Conservation (phyloP, 2,888 invertebrate species). For the Orthosia gothica region DNA sequence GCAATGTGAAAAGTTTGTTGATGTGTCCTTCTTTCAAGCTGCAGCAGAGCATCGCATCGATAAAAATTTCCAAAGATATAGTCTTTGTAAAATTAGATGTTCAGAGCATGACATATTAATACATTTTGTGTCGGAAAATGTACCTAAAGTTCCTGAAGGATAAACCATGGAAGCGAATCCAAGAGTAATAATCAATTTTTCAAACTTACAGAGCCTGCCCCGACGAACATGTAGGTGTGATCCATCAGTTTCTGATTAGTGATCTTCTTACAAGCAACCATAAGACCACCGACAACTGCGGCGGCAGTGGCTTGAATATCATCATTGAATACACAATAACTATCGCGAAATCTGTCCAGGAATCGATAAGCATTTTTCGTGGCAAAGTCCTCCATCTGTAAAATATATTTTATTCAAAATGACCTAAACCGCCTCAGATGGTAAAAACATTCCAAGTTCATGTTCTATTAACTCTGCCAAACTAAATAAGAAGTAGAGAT, state of each 20-base stretch:
- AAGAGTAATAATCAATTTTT: not conserved
- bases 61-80: too few species aligned
- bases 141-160: not conserved
- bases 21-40: too few species aligned
- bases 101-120: too few species aligned
- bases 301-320: conserved; percentile 99
- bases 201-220: conserved; percentile 93
- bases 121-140: too few species aligned
- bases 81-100: too few species aligned
- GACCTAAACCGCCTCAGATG: too few species aligned
- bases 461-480: too few species aligned
- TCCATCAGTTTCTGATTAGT: conserved; percentile 95
- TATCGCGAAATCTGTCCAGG: conserved; percentile 95
- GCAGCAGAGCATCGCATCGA: too few species aligned
- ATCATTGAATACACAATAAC: conserved; percentile 99
- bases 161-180: not conserved
- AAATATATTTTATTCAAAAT: too few species aligned
- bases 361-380: conserved; percentile 98
- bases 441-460: too few species aligned
- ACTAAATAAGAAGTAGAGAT: too few species aligned
- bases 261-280: conserved; percentile 93
- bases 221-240: conserved; percentile 96
- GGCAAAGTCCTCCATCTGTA: conserved; percentile 48
- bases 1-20: too few species aligned
- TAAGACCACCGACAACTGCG: conserved; percentile 97